Evolutionary conservation across 1,140 invertebrate genomes (phyloP), one percentile per base, ranked within the genome.

Genomic region (Phortica variegata): DNA sequence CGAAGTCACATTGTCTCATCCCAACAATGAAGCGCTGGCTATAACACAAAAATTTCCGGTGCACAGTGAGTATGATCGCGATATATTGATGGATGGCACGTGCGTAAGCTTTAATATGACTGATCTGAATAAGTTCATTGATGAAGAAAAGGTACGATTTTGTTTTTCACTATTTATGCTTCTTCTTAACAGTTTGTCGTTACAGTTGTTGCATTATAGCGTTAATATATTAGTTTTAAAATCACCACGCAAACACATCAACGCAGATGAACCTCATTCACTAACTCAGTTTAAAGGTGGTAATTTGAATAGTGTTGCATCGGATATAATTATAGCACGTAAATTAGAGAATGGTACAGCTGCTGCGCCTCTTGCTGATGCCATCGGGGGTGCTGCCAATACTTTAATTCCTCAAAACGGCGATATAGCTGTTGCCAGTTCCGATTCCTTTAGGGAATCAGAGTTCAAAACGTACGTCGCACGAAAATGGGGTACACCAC

Each of bases 1-100:
- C 26, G 72, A 75, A 41, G 68, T 75, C 21, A 73, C 73, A 2
- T 41, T 75, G 15, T 34, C 59, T 6, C 63, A 66, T 26, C 56
- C 60, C 38, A 58, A 75, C 16, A 73, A 75, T 45, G 69, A 71
- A 19, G 59, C 68, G 0, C 44, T 71, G 3, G 65, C 65, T 20
- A 43, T 72, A 38, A 71, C 62, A 32, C 72, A 75, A 31, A 71
- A 73, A 52, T 75, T 68, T 45, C 72, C 72, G 0, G 65, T 73
- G 15, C 73, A 75, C 47, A 73, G 65, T 57, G 73, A 75, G 51
- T 72, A 75, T 42, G 66, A 71, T 44, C 54, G 56, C 41, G 71
- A 74, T 29, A 74, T 74, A 12, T 52, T 74, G 2, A 54, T 55
- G 43, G 71, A 74, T 13, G 71, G 71, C 43, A 74, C 71, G 6